Evolutionary conservation across 2,888 invertebrate genomes (phyloP), one percentile per base, ranked within the genome.

Genomic region (Idaea aversata): DNA sequence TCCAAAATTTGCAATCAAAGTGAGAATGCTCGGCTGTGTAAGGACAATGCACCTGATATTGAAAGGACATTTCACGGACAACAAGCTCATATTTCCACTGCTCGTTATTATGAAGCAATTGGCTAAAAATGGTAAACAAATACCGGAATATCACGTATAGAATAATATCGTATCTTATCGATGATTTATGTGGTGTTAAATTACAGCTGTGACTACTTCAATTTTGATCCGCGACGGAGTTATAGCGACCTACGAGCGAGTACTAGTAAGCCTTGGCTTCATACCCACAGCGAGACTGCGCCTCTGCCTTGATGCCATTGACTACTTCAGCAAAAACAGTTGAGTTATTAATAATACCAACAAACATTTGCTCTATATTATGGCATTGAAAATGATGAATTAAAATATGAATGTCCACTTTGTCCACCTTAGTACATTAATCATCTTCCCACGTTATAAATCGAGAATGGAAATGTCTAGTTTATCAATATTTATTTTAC

Each of bases 281-380:
- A 93, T 94, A 70, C 95, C 95, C 38, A 94, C 94, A 59, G 90
- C 94, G 65, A 93, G 95, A 75, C 87, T 96, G 47, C 94, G 95
- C 67, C 90, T 95, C 15, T 93, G 95, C 65, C 88, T 96, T 66
- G 96, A 96, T 77, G 94, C 95, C 68, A 93, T 95, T 70, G 94
- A 94, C 81, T 94, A 95, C 83, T 94, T 96, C 75, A 95, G 95
- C 75, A 95, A 94, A 88, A 95, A 94, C 87, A 95, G 96, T 93
- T 91, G 85, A 89, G 91, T 88, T 68, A 69, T 63, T 58, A 64
- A 62, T 61, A 47, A 47, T 47, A 47, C 7, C 47, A 13, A 47
- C 7, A 13, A 47, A 4, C 7, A 47, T 47, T 47, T 47, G 47
- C 47, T 47, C 47, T 47, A 47, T 13, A 47, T 47, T 7, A 47